Evolutionary conservation across 2,797 vertebrate species (phyloP).

Genomic region (Molossus alvarezi): DNA sequence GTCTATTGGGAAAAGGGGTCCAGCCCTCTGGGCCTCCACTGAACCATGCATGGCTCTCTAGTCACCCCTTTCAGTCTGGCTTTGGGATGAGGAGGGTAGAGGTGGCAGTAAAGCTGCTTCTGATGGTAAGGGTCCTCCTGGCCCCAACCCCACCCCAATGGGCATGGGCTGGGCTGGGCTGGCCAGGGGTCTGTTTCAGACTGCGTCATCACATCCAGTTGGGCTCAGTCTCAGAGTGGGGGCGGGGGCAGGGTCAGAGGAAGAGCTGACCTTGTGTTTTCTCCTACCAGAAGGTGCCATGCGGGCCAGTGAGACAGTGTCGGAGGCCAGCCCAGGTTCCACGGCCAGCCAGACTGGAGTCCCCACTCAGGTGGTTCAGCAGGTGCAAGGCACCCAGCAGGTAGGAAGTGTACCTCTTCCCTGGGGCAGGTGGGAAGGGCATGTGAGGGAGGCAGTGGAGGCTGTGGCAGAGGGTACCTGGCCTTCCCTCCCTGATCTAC

Average conservation of each 20-base stretch:
- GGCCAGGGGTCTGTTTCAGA: background rate
- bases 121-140: background rate
- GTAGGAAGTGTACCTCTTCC: conserved; percentile 85
- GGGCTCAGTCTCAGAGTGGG: background rate
- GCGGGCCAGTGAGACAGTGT: conserved; percentile 94
- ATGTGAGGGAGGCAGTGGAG: rapidly evolving
- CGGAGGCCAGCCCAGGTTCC: conserved; percentile 94
- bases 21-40: background rate
- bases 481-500: too few relatives aligned
- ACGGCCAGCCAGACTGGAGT: conserved; percentile 93
- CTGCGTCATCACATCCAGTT: background rate
- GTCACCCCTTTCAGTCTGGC: background rate
- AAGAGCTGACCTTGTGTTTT: conserved; percentile 34
- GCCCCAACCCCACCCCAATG: background rate
- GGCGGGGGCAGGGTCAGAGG: background rate
- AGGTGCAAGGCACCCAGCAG: conserved; percentile 93
- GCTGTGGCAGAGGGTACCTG: background rate
- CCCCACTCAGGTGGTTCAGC: conserved; percentile 95
- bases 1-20: background rate
- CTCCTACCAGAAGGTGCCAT: conserved; percentile 92
- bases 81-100: background rate
- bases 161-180: background rate
- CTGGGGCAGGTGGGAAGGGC: background rate
- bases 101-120: background rate
- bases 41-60: background rate